Conservation (phyloP, 2,113 vertebrate genomes). For the Tachysurus vachellii region DNA sequence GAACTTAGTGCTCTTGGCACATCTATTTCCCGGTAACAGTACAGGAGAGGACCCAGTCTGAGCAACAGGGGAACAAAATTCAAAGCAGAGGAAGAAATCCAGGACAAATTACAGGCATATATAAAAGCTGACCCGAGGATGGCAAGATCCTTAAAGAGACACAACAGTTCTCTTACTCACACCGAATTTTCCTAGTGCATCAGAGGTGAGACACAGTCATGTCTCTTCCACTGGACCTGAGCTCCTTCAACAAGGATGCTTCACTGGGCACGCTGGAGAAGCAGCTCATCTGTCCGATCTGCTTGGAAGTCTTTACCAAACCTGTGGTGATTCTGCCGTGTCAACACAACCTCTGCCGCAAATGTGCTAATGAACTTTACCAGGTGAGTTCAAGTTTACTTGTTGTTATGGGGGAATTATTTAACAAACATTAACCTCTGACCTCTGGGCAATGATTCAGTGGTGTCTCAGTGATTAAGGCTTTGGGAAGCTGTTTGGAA, state of each 20-base stretch:
- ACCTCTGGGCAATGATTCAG: background rate
- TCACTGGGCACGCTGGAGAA: conserved; percentile 69
- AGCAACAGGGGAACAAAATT: conserved; percentile 27
- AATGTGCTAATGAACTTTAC: conserved; percentile 74
- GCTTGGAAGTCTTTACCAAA: conserved; percentile 74
- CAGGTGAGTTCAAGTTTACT: conserved; percentile 59
- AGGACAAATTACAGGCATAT: background rate
- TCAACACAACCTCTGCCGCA: conserved; percentile 78
- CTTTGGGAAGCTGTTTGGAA: background rate
- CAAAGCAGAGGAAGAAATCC: background rate
- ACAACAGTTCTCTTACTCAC: background rate
- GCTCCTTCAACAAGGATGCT: conserved; percentile 59
- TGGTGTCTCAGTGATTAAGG: background rate
- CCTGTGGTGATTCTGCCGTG: conserved; percentile 79
- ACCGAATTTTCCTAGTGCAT: background rate
- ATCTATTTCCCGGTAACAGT: background rate
- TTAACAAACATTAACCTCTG: background rate
- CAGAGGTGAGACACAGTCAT: conserved; percentile 44
- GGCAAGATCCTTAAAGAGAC: conserved; percentile 15
- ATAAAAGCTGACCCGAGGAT: background rate
- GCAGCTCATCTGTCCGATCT: conserved; percentile 78
- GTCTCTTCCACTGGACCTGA: conserved; percentile 70
- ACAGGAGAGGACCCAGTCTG: background rate
- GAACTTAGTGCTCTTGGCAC: conserved; percentile 8
- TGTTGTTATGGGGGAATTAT: background rate